Base-by-base conservation (phyloP, 2,888 invertebrate genomes). In the Archaeoteleia sp. region DNA sequence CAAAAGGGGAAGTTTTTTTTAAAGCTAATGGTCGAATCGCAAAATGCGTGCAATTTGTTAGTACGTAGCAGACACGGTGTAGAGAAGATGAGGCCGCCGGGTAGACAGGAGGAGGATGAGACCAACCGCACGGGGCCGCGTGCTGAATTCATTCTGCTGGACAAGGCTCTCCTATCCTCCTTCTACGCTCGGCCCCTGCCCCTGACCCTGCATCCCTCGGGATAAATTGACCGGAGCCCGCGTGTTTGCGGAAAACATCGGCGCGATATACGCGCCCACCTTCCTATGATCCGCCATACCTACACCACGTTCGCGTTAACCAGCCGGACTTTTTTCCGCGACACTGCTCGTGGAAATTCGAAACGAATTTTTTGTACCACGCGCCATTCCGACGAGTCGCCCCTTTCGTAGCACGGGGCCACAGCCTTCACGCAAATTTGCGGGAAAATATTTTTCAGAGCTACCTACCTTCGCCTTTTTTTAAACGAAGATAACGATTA, bases 241-340 rank as follows among this genome's bases (percentile, higher is more conserved):
- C 79, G 81, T 84, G 82, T 84, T 84, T 81, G 81, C 78, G 82
- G 79, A 81, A 82, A 82, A 83, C 83, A 83, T 81, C 75, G 80
- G 73, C 74, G 57, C 63, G 63, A 61, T 70, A 67, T 67, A 61
- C 48, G 58, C 49, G 53, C 37, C 54, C 48, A 40, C 48, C 29
- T 66, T 48, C 35, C 53, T 55, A 29, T 53, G 39, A 61, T 45
- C 37, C 57, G 17, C 25, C 49, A 37, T 60, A 49, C 40, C 29
- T 35, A 45, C 32, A 25, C 53, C 15, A 15, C 32, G 30, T 23
- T 25, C 29, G 14, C 37, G 27, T 46, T 32, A 32, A 54, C 63
- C 45, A 48, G 34, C 29, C 51, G 35, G 37, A 51, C 51, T 60
- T 67, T 67, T 63, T 55, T 55, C 45, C 46, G 25, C 34, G 35